These are phyloP conservation scores for Stictonetta naevosa DNA, from an alignment of 2,113 vertebrate genomes.

Conservation along the genomic window DNA sequence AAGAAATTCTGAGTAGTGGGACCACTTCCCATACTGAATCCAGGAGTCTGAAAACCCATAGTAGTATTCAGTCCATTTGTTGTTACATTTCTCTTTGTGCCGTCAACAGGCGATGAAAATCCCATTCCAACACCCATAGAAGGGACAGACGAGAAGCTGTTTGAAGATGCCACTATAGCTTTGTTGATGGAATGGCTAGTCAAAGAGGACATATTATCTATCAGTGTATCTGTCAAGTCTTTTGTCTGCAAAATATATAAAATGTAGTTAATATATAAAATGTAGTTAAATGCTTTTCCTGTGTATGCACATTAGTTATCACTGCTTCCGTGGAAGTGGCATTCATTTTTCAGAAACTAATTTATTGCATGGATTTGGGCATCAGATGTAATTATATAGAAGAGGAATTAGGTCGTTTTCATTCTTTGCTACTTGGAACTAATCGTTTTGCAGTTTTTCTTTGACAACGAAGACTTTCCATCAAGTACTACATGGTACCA, in stretches of 20 bases:
- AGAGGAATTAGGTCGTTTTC: not conserved
- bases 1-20: slow-evolving; percentile 83
- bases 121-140: slow-evolving; percentile 77
- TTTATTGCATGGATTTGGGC: not conserved
- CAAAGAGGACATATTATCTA: slow-evolving; percentile 91
- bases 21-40: slow-evolving; percentile 81
- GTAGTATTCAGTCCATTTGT: slow-evolving; percentile 88
- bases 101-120: slow-evolving; percentile 77
- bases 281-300: not conserved
- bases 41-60: slow-evolving; percentile 85
- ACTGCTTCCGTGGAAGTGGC: not conserved
- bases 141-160: slow-evolving; percentile 79
- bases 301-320: not conserved
- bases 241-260: slow-evolving; percentile 85
- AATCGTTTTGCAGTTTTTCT: not conserved
- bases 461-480: not conserved
- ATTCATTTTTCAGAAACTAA: not conserved
- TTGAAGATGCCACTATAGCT: slow-evolving; percentile 78
- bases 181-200: slow-evolving; percentile 81
- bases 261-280: slow-evolving; percentile 34
- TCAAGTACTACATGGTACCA: not conserved
- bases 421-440: not conserved
- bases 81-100: slow-evolving; percentile 78
- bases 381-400: not conserved
- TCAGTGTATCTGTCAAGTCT: slow-evolving; percentile 92